A percentile compares a stretch with the other conserved stretches of the same genome.
Evolutionary conservation across 2,888 invertebrate species (phyloP).

Genomic region (Watsonalla binaria): DNA sequence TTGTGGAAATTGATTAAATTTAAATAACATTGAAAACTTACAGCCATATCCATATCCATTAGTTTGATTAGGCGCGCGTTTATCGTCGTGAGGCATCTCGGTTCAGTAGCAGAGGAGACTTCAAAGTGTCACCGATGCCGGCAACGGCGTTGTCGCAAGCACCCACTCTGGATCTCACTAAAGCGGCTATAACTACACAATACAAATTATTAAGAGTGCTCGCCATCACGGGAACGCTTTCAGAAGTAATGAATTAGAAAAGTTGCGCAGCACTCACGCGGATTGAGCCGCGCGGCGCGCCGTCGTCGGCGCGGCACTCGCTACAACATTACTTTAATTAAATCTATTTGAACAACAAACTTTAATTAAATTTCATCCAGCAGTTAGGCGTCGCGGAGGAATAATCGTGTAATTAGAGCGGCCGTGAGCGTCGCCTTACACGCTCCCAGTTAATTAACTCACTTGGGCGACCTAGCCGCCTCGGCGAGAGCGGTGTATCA

Average conservation of each 20-base stretch:
- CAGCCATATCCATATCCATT: constrained; percentile 48
- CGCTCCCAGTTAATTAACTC: constrained; percentile 77
- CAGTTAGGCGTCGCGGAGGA: constrained; percentile 79
- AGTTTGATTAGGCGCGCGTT: constrained; percentile 32
- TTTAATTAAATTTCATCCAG: constrained; percentile 80
- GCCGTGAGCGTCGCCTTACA: constrained; percentile 78
- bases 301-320: constrained; percentile 62
- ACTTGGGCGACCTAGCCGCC: constrained; percentile 65
- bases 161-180: constrained; percentile 30
- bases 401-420: constrained; percentile 79
- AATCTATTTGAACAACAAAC: constrained; percentile 81
- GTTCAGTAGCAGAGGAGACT: constrained; percentile 17
- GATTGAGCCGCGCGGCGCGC: constrained; percentile 65
- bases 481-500: constrained; percentile 38
- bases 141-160: constrained; percentile 8
- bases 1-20: constrained; percentile 40
- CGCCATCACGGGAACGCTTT: constrained; percentile 77
- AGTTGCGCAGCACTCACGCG: constrained; percentile 78
- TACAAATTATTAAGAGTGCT: constrained; percentile 79
- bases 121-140: constrained; percentile 27
- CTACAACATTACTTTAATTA: constrained; percentile 80
- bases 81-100: constrained; percentile 13
- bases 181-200: constrained; percentile 68
- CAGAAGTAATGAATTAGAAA: constrained; percentile 79
- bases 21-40: constrained; percentile 38